These are phyloP conservation scores for Samia ricini DNA, from an alignment of 1,140 invertebrate species.

Conservation along the genomic window DNA sequence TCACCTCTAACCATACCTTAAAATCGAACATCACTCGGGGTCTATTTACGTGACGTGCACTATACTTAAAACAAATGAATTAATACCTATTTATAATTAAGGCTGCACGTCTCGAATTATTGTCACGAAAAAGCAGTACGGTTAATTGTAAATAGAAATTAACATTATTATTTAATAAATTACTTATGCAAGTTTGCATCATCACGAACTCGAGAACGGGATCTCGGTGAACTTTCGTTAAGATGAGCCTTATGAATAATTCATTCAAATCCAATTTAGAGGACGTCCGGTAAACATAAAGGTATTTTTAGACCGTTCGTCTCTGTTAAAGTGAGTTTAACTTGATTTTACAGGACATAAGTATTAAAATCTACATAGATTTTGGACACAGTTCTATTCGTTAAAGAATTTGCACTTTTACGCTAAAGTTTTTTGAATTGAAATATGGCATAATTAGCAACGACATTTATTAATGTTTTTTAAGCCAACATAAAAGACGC, in stretches of 20 bases:
- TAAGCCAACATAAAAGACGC: too few relatives aligned
- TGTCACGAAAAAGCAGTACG: not conserved
- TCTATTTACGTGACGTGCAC: too few relatives aligned
- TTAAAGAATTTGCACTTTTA: too few relatives aligned
- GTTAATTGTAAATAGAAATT: not conserved
- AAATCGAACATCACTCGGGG: too few relatives aligned
- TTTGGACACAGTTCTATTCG: too few relatives aligned
- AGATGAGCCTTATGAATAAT: not conserved
- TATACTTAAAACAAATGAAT: too few relatives aligned
- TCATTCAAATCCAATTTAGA: not conserved
- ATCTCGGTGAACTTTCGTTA: not conserved
- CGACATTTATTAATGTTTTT: not conserved
- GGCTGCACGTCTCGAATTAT: not conserved
- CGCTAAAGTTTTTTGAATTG: too few relatives aligned
- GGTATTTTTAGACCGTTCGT: not conserved
- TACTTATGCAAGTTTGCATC: not conserved
- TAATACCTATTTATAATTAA: not conserved
- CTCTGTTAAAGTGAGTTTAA: not conserved
- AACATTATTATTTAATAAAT: not conserved
- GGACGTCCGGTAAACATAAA: not conserved
- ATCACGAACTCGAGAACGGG: not conserved
- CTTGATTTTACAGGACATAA: not conserved
- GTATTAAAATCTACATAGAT: not conserved
- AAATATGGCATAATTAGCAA: not conserved
- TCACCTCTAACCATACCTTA: too few relatives aligned